Conservation (phyloP, 2,888 invertebrate species). For the Uloborus plumipes region DNA sequence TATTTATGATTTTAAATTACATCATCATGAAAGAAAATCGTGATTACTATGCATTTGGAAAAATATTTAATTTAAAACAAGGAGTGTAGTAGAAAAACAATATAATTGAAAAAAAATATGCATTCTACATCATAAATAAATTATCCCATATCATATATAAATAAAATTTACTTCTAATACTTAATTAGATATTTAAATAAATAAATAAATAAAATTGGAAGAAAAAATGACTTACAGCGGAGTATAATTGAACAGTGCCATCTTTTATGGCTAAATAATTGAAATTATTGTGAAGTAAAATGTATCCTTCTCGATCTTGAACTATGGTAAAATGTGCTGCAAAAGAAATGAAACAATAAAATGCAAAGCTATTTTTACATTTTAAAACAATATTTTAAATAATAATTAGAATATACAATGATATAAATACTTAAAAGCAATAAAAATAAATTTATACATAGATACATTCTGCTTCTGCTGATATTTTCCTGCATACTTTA, state of each 20-base stretch:
- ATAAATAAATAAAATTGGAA: too few species aligned
- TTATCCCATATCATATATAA: too few species aligned
- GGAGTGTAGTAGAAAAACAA: too few species aligned
- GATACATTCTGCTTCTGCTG: neutral
- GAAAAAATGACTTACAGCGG: slow-evolving; percentile 57
- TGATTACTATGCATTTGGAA: too few species aligned
- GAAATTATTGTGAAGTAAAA: slow-evolving; percentile 59
- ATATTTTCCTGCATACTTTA: neutral
- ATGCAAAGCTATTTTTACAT: neutral
- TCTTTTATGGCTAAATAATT: slow-evolving; percentile 62
- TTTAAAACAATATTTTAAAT: neutral
- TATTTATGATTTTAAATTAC: too few species aligned
- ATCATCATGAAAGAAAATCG: too few species aligned
- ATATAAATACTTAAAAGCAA: neutral
- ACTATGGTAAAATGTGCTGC: slow-evolving; percentile 61
- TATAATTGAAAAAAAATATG: too few species aligned
- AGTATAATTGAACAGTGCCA: slow-evolving; percentile 56
- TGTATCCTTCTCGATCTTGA: slow-evolving; percentile 49
- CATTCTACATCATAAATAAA: too few species aligned
- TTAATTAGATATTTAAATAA: too few species aligned
- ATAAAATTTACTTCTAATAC: too few species aligned
- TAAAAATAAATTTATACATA: neutral
- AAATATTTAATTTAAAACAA: too few species aligned
- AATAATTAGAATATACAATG: neutral
- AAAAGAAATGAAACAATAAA: neutral